Evolutionary conservation across 2,888 invertebrate genomes (phyloP), one percentile per base, ranked within the genome.

Genomic region (Nomada ferruginata): DNA sequence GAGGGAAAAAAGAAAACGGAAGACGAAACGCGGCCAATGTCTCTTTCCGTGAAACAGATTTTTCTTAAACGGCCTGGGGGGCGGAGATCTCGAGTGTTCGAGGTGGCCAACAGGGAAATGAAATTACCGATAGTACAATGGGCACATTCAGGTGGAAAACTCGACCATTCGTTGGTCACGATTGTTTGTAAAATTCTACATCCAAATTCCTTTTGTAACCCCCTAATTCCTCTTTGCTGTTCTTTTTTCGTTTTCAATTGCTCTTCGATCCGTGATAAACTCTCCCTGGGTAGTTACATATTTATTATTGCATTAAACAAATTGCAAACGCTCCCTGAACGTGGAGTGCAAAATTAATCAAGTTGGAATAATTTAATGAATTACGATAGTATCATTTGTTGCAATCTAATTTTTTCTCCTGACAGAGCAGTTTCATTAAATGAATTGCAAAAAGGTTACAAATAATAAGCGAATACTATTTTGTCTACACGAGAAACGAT

Each of bases 21-120:
- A 72, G 64, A 59, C 71, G 57, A 74, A 72, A 36, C 44, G 36
- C 44, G 26, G 26, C 20, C 52, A 15, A 36, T 53, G 65, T 50
- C 20, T 36, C 61, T 60, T 20, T 60, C 5, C 23, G n/a, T 55
- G 47, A 44, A 47, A 9, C 36, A 9, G 63, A 50, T 52, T 82
- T 85, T 75, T 72, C 75, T 57, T 76, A 68, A 71, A 73, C 71
- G 36, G 15, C 63, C 18, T 23, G 4, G 20, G n/a, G 78, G 87
- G 87, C 88, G 88, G 83, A 68, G 84, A 87, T 84, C 78, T 88
- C 80, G 82, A 88, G 88, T 77, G 86, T 71, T 78, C 83, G 82
- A 82, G 47, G 47, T 71, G 42, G 42, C 42, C 47, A 73, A 65
- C 64, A 53, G 66, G 60, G 70, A 70, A 65, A 65, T 50, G 29